Evolutionary conservation across 2,888 invertebrate genomes (phyloP), one percentile per base, ranked within the genome.

Genomic region (Watsonalla cultraria): DNA sequence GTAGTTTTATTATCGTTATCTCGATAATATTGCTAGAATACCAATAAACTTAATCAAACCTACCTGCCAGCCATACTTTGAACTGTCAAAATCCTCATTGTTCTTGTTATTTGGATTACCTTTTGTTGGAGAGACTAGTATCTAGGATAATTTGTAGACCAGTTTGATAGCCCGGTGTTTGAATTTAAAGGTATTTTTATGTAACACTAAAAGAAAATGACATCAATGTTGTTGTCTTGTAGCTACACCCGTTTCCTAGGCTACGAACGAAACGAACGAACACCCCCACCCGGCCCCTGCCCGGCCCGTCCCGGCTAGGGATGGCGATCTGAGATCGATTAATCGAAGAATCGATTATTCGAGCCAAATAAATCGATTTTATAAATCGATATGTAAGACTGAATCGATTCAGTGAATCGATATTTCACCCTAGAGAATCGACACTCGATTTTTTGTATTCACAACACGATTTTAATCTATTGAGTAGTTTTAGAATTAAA

Each of bases 201-300:
- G 65, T 86, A 86, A 84, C 79, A 71, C 76, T 78, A 76, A 77
- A 76, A 76, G 74, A 76, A 67, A 76, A 70, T 76, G 74, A 78
- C 77, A 77, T 78, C 82, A 84, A 74, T 89, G 88, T 90, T 90
- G 88, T 90, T 90, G 85, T 86, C 80, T 80, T 80, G 82, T 85
- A 85, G 83, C 82, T 89, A 88, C 87, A 79, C 89, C 88, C 89
- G 90, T 90, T 90, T 90, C 90, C 90, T 90, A 78, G 90, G 89
- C 89, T 90, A 90, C 90, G 86, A 82, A 71, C 65, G 64, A 61
- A 55, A 59, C 33, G 34, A 46, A 11, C 46, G 46, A 59, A 49
- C 68, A 24, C 24, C 24, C 24, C 24, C 24, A 24, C 24, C 24
- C 24, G 24, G 24, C 24, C 24, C 24, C 24, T 24, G 24, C 24